Conservation (phyloP, 2,113 vertebrate species). For the Passer montanus region DNA sequence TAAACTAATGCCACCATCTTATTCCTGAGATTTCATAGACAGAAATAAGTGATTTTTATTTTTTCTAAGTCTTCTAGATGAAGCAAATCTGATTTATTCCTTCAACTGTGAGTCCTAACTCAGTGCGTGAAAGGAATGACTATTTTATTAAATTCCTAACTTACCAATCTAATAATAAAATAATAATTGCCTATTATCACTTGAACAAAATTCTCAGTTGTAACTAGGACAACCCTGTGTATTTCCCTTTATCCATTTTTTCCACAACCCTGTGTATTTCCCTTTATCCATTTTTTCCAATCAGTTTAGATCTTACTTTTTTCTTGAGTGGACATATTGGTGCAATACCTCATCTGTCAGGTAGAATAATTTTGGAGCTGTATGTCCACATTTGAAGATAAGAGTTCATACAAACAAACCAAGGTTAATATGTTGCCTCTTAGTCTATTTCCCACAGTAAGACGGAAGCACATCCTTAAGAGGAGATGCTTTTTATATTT, state of each 20-base stretch:
- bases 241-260: too few relatives aligned
- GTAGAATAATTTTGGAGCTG: neutral
- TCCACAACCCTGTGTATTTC: neutral
- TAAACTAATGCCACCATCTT: neutral
- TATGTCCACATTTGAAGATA: neutral
- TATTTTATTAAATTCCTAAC: neutral
- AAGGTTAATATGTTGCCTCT: constrained; percentile 33
- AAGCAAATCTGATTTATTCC: neutral
- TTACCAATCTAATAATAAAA: neutral
- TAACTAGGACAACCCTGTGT: neutral
- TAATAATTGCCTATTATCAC: neutral
- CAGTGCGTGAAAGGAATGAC: neutral
- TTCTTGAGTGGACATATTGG: neutral
- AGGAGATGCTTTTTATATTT: constrained; percentile 65
- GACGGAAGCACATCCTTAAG: constrained; percentile 61
- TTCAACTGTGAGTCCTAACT: neutral
- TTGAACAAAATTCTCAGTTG: neutral
- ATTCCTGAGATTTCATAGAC: neutral
- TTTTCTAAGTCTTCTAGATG: neutral
- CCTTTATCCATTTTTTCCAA: neutral
- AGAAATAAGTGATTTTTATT: neutral
- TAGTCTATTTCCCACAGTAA: constrained; percentile 71
- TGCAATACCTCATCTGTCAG: neutral
- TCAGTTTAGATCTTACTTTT: neutral
- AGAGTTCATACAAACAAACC: constrained; percentile 26